These are phyloP conservation scores for Mythimna ferrago DNA, from an alignment of 2,888 invertebrate species.

Conservation along the genomic window DNA sequence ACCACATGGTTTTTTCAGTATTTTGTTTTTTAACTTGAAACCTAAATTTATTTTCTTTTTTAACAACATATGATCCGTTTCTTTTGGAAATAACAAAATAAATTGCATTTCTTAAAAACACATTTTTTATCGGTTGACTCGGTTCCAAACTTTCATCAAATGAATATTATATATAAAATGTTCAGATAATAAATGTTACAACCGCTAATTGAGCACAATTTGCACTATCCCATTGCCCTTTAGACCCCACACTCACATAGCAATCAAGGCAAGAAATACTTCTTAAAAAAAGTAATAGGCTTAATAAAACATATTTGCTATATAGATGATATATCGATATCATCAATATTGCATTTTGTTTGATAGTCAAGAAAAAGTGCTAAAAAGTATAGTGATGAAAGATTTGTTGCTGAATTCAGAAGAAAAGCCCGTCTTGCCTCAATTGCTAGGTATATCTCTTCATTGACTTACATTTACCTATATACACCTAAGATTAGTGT, in stretches of 20 bases:
- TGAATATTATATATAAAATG: constrained; percentile 7
- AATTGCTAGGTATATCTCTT: constrained; percentile 81
- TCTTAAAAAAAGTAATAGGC: constrained; percentile 21
- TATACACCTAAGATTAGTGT: constrained; percentile 67
- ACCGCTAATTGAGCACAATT: constrained; percentile 80
- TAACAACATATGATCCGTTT: not conserved
- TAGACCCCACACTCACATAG: constrained; percentile 80
- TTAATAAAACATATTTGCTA: not conserved
- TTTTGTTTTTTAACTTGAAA: constrained; percentile 36
- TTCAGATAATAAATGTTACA: constrained; percentile 61
- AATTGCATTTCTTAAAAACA: constrained; percentile 7
- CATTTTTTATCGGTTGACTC: not conserved
- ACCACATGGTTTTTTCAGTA: constrained; percentile 71
- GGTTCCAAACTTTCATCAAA: not conserved
- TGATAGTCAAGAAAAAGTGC: not conserved
- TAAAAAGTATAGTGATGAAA: not conserved
- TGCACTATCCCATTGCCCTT: constrained; percentile 75
- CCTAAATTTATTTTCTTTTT: not conserved
- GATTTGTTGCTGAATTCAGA: not conserved
- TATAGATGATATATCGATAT: not conserved
- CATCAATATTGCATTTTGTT: not conserved
- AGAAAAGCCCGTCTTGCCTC: constrained; percentile 78
- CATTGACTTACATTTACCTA: constrained; percentile 69
- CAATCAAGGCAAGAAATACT: constrained; percentile 83
- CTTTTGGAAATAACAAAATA: not conserved